Evolutionary conservation across 2,797 vertebrate genomes (phyloP).

Genomic region (Molossus alvarezi): DNA sequence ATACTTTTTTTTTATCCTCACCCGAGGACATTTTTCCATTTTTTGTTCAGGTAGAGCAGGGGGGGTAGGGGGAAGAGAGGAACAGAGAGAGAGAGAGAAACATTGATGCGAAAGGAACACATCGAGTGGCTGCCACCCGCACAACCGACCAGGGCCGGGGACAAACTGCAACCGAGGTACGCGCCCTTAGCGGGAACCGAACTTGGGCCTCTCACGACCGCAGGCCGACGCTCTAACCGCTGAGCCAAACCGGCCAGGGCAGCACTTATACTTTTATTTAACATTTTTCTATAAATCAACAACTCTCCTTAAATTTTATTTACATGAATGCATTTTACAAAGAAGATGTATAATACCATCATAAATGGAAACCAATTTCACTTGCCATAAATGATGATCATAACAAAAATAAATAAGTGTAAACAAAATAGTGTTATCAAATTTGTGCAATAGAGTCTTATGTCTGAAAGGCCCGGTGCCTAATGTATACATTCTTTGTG

Average conservation of each 20-base stretch:
- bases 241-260: no score
- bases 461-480: background rate
- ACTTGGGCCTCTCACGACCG: no score
- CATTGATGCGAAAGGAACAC: no score
- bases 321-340: constrained; percentile 49
- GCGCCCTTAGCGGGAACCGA: no score
- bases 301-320: constrained; percentile 50
- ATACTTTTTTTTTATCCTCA: background rate
- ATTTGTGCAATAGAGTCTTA: background rate
- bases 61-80: no score
- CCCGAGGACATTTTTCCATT: no score
- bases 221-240: no score
- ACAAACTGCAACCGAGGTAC: no score
- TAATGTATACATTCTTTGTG: constrained; percentile 21
- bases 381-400: constrained; percentile 20
- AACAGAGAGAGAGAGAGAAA: no score
- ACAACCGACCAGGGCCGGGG: no score
- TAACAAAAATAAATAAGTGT: constrained; percentile 51
- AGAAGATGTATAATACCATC: background rate
- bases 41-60: no score
- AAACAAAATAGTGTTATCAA: constrained; percentile 1
- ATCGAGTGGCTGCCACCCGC: no score
- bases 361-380: constrained; percentile 56
- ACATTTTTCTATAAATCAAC: background rate
- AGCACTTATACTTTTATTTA: constrained; percentile 9